Base-by-base conservation (phyloP, 2,888 invertebrate genomes). In the Calliscelio sp. region DNA sequence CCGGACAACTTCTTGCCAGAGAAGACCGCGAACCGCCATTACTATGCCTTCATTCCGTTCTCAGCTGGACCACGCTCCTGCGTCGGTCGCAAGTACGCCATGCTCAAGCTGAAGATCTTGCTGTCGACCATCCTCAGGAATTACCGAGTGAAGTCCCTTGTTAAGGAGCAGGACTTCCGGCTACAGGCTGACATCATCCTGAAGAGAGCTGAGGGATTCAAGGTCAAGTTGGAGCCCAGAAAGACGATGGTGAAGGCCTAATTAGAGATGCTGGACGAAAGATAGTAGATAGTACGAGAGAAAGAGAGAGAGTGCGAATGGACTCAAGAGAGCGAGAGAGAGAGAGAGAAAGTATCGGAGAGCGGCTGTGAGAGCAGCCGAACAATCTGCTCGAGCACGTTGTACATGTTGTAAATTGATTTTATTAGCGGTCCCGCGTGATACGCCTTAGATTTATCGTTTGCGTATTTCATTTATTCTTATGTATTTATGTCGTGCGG, bases 1-100 rank as follows among this genome's bases (percentile, higher is more conserved):
- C 97, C 97, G 0, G 97, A 97, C 89, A 96, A 97, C 91, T 97
- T 97, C 94, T 92, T 97, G 35, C 96, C 97, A 0, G 97, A 97
- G 90, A 95, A 95, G 73, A 95, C 96, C 22, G 95, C 95, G 32
- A 95, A 96, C 86, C 94, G 97, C 65, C 97, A 97, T 88, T 97
- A 96, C 90, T 97, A 97, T 91, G 95, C 96, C 82, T 97, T 95
- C 90, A 95, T 97, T 70, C 97, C 97, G 0, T 97, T 97, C 94
- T 96, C 96, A 81, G 97, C 97, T 57, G 97, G 97, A 25, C 97
- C 97, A 0, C 94, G 97, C 85, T 96, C 96, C 88, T 97, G 97
- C 91, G 97, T 97, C 22, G 97, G 96, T 61, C 95, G 96, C 46
- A 97, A 97, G 93, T 97, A 97, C 92, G 97, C 97, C n/a, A 95